phyloP scores from a whole-genome alignment of 2,888 invertebrate genomes.

The Spodoptera exigua region DNA sequence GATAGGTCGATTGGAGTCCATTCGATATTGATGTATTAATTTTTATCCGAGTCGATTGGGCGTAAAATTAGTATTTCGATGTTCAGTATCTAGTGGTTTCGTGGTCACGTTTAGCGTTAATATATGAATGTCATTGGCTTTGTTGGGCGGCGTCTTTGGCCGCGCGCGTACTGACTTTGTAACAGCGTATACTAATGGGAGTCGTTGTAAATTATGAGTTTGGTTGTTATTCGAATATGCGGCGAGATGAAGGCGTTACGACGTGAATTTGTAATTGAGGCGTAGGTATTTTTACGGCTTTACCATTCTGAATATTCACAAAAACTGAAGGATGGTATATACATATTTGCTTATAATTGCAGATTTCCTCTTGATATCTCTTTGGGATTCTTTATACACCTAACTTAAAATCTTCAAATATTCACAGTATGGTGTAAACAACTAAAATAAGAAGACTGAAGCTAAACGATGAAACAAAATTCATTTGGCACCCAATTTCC shows the following conservation, averaged over 20 bases:
- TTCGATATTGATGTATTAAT: constrained; percentile 83
- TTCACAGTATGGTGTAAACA: neutral
- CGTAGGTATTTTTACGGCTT: constrained; percentile 70
- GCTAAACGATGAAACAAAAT: constrained; percentile 13
- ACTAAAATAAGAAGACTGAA: constrained; percentile 14
- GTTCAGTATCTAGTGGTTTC: constrained; percentile 78
- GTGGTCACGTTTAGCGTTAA: constrained; percentile 83
- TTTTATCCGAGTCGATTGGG: constrained; percentile 84
- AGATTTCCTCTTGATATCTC: constrained; percentile 28
- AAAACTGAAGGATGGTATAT: constrained; percentile 55
- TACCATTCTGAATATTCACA: constrained; percentile 61
- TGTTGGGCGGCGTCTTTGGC: constrained; percentile 77
- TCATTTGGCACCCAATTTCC: constrained; percentile 34
- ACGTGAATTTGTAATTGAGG: constrained; percentile 79
- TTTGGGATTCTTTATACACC: neutral
- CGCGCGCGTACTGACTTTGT: constrained; percentile 72
- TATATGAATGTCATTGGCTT: constrained; percentile 84
- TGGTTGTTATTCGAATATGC: constrained; percentile 76
- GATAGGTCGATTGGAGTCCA: constrained; percentile 60
- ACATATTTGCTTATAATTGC: constrained; percentile 51
- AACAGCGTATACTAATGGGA: constrained; percentile 82
- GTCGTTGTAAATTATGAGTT: constrained; percentile 79
- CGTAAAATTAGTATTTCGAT: constrained; percentile 83
- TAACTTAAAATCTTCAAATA: neutral
- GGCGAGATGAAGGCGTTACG: constrained; percentile 84